phyloP scores from a whole-genome alignment of 2,888 invertebrate genomes.

The Polydrusus tereticollis region DNA sequence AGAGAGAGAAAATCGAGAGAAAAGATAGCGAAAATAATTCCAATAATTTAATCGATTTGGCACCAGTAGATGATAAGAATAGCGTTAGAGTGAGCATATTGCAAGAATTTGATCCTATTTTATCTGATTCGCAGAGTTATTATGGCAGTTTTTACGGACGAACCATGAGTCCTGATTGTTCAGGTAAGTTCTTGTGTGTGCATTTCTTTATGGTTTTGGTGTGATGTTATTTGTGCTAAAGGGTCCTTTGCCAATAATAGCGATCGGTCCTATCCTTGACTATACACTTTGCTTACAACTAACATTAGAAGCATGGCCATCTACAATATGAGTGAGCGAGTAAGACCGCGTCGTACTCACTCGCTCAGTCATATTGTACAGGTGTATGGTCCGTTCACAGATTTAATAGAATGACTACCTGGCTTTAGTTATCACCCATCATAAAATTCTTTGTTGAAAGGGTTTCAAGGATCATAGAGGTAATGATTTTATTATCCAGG shows the following conservation, averaged over 20 bases:
- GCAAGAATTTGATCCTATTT: conserved; percentile 90
- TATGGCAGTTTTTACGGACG: conserved; percentile 52
- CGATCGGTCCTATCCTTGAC: no score
- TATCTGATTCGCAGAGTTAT: conserved; percentile 71
- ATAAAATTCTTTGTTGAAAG: no score
- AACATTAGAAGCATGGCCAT: no score
- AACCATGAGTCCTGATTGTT: conserved; percentile 65
- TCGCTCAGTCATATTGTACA: no score
- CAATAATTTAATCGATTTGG: conserved; percentile 72
- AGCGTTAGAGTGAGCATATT: conserved; percentile 78
- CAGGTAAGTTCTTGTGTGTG: conserved; percentile 68
- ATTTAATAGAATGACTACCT: no score
- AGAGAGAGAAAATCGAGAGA: conserved; percentile 43
- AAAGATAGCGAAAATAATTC: conserved; percentile 21
- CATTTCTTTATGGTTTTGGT: not conserved
- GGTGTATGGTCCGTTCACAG: no score
- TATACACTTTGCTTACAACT: no score
- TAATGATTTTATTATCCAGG: no score
- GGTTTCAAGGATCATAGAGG: no score
- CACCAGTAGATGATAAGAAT: conserved; percentile 68
- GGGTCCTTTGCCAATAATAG: not conserved
- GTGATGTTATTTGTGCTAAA: not conserved
- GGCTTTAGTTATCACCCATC: no score
- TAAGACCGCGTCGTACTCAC: no score
- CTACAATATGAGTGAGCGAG: no score